Base-by-base conservation (phyloP, 2,797 vertebrate genomes). In the Clarias laeviceps region DNA sequence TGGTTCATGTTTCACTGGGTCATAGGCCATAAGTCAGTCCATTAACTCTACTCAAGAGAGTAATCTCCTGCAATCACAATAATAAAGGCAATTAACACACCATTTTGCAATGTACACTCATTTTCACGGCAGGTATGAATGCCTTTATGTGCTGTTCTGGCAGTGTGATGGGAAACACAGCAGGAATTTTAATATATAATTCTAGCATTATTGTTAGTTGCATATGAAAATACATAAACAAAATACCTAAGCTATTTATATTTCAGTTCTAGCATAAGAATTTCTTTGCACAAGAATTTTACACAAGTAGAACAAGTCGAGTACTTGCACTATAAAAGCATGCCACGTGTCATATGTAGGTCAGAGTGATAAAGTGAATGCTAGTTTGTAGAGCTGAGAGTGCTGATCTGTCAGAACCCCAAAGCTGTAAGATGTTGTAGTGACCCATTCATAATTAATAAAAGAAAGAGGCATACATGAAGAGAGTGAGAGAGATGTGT, bases 401-500 rank as follows among this genome's bases (percentile, higher is more conserved):
- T 82, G 62, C 81, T 87, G 65, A 89, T 82, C 77, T 84, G 80
- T 88, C 34, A 87, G 73, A 86, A 68, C 79, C 81, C 82, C 20
- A 0, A 66, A 81, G 80, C 80, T 85, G 61, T 85, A 85, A 45
- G 70, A 89, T 81, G 89, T 88, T 76, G 82, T 78, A 87, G 86
- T 50, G 70, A 81, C 85, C 79, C 80, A 87, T 90, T 84, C 82
- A 88, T 90, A 90, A 86, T 88, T 84, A 86, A 90, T 88, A 64
- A 84, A 88, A 69, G 82, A 82, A 81, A 78, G 54, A 84, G 17
- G 59, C 74, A 64, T 73, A 57, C 45, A 45, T 24, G 54, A 45
- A 65, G 83, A 80, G 72, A 73, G 66, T 82, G 79, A 86, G 59
- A 81, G 76, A 86, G 84, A 87, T 86, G 84, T 73, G 69, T 64